Evolutionary conservation across 2,888 invertebrate genomes (phyloP).

Genomic region (Coelogynopora nodosa): DNA sequence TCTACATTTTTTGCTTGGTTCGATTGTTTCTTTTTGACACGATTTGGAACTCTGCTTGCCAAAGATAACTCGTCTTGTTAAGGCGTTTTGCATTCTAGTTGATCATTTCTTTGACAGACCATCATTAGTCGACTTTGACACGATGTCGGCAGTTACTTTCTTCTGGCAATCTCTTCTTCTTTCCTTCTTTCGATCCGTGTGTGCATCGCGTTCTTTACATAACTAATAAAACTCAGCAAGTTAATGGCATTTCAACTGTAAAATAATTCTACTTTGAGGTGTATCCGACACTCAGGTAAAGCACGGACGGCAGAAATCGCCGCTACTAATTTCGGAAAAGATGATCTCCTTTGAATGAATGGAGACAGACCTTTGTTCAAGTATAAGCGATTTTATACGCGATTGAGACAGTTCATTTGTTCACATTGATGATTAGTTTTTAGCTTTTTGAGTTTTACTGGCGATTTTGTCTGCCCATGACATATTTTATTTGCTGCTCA

Average conservation of each 20-base stretch:
- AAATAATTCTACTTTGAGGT: slow-evolving; percentile 15
- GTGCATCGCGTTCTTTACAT: background rate
- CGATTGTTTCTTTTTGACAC: background rate
- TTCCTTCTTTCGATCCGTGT: too few species aligned
- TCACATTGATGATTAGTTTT: too few species aligned
- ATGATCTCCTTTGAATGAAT: too few species aligned
- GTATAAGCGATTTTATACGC: too few species aligned
- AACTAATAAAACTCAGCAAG: background rate
- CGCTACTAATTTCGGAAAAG: too few species aligned
- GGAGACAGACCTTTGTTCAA: too few species aligned
- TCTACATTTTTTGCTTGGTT: background rate
- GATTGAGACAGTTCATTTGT: too few species aligned
- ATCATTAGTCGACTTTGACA: slow-evolving; percentile 27
- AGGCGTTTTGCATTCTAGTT: background rate
- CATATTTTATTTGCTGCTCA: too few species aligned
- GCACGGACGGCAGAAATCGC: slow-evolving; percentile 9
- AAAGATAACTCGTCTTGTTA: slow-evolving; percentile 12
- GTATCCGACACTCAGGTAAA: background rate
- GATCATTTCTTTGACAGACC: slow-evolving; percentile 23
- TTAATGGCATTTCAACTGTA: slow-evolving; percentile 25
- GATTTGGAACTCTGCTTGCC: slow-evolving; percentile 23
- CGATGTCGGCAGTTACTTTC: slow-evolving; percentile 18
- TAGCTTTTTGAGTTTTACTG: too few species aligned
- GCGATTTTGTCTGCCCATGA: too few species aligned
- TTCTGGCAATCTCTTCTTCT: background rate